Conservation (phyloP, 2,888 invertebrate genomes). For the Drosophila sordidapex region DNA sequence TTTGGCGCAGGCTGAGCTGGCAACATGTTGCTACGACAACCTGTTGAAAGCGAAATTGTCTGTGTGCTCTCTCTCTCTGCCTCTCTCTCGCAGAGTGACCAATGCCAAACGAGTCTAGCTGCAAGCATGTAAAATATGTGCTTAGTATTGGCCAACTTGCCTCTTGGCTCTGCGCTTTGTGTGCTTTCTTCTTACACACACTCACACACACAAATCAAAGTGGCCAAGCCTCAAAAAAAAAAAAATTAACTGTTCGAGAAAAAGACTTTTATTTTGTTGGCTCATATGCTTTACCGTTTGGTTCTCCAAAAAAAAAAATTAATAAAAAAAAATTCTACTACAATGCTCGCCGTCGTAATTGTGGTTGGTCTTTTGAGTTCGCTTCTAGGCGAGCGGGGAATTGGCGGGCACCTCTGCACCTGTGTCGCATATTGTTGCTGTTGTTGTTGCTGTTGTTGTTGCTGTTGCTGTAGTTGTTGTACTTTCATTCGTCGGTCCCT, state of each 20-base stretch:
- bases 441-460: slow-evolving; percentile 7
- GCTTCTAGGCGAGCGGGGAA: slow-evolving; percentile 21
- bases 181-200: slow-evolving; percentile 59
- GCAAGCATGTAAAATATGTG: slow-evolving; percentile 27
- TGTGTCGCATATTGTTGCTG: slow-evolving; percentile 29
- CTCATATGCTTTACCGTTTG: slow-evolving; percentile 74
- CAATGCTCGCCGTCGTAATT: slow-evolving; percentile 33
- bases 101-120: slow-evolving; percentile 55
- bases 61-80: slow-evolving; percentile 23
- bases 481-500: slow-evolving; percentile 55
- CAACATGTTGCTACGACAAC: slow-evolving; percentile 77
- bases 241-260: slow-evolving; percentile 75
- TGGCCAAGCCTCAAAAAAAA: slow-evolving; percentile 76
- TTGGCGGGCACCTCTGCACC: slow-evolving; percentile 48
- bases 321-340: slow-evolving; percentile 26
- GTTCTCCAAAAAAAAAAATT: slow-evolving; percentile 51
- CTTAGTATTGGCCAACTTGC: slow-evolving; percentile 39
- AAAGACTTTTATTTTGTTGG: slow-evolving; percentile 50
- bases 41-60: slow-evolving; percentile 85
- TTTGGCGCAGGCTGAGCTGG: slow-evolving; percentile 63
- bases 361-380: slow-evolving; percentile 10
- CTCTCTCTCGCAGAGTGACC: slow-evolving; percentile 33
- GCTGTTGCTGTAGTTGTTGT: slow-evolving; percentile 38
- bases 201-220: slow-evolving; percentile 20
- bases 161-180: slow-evolving; percentile 31